Conservation (phyloP, 2,888 invertebrate genomes). For the Troides oblongomaculatus region DNA sequence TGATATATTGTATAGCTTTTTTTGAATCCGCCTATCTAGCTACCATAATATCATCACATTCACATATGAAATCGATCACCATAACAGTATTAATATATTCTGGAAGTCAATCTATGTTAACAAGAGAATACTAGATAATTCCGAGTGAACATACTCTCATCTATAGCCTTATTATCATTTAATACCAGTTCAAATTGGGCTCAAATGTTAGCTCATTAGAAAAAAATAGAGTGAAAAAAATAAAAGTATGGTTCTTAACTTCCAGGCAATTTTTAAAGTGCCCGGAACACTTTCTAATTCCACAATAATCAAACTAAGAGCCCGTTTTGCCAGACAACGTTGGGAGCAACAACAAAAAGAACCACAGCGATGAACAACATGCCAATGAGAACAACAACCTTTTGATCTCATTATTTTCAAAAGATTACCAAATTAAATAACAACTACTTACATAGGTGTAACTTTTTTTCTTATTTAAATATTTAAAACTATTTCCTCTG, state of each 20-base stretch:
- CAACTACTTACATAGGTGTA: conserved; percentile 29
- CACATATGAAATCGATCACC: too few species aligned
- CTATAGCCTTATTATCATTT: too few species aligned
- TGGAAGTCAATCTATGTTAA: too few species aligned
- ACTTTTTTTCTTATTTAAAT: conserved; percentile 10
- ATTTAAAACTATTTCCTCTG: not conserved
- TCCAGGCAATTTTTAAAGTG: conserved; percentile 89
- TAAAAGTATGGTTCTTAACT: conserved; percentile 6
- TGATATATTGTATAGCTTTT: too few species aligned
- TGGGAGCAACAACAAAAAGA: conserved; percentile 73
- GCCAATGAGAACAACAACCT: conserved; percentile 32
- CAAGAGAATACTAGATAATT: too few species aligned
- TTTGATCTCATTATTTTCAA: conserved; percentile 61
- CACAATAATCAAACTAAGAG: conserved; percentile 82
- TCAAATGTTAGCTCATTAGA: too few species aligned
- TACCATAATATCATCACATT: too few species aligned
- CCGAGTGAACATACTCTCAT: too few species aligned
- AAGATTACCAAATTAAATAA: conserved; percentile 41
- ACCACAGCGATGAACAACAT: conserved; percentile 56
- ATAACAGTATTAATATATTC: too few species aligned
- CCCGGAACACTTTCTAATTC: conserved; percentile 87
- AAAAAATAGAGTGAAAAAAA: not conserved
- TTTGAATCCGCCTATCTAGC: too few species aligned
- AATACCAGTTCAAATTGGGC: too few species aligned
- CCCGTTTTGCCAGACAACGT: conserved; percentile 77